Percentiles rank a stretch among this genome's conserved stretches.
Conservation (phyloP, 2,888 invertebrate genomes). For the Thymelicus sylvestris region DNA sequence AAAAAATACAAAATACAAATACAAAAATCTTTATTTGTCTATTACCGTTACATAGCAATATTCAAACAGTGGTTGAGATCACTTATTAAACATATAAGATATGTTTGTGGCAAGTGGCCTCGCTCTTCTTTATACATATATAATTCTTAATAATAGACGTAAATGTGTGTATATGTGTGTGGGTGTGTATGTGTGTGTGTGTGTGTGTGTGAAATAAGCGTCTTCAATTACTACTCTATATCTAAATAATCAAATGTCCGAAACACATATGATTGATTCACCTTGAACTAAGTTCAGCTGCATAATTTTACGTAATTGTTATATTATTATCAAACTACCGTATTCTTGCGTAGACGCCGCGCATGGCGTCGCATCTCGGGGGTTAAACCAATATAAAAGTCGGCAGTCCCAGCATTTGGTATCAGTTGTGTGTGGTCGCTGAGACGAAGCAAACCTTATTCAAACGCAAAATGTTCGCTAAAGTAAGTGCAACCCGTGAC, state of each 20-base stretch:
- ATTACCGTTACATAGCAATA: too few species aligned
- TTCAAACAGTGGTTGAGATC: too few species aligned
- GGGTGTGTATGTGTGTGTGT: too few species aligned
- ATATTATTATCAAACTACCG: conserved; percentile 81
- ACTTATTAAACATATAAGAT: too few species aligned
- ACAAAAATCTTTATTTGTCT: too few species aligned
- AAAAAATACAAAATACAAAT: too few species aligned
- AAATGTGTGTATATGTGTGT: too few species aligned
- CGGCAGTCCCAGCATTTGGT: conserved; percentile 62
- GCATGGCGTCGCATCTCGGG: conserved; percentile 71
- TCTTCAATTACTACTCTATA: conserved; percentile 4
- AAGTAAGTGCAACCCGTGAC: conserved; percentile 71
- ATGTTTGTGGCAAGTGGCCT: too few species aligned
- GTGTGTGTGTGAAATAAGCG: too few species aligned
- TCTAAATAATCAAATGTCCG: conserved; percentile 39
- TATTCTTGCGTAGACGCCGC: conserved; percentile 76
- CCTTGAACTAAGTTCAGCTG: conserved; percentile 73
- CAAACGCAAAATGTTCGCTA: conserved; percentile 81
- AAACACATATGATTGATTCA: conserved; percentile 58
- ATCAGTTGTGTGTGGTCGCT: conserved; percentile 83
- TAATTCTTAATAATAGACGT: too few species aligned
- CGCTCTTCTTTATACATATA: too few species aligned
- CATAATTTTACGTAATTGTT: conserved; percentile 80
- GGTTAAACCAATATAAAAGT: conserved; percentile 80
- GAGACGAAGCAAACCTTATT: conserved; percentile 78